These are phyloP conservation scores for Leptoteleia sp. DNA, from an alignment of 1,140 invertebrate genomes.

Conservation along the genomic window DNA sequence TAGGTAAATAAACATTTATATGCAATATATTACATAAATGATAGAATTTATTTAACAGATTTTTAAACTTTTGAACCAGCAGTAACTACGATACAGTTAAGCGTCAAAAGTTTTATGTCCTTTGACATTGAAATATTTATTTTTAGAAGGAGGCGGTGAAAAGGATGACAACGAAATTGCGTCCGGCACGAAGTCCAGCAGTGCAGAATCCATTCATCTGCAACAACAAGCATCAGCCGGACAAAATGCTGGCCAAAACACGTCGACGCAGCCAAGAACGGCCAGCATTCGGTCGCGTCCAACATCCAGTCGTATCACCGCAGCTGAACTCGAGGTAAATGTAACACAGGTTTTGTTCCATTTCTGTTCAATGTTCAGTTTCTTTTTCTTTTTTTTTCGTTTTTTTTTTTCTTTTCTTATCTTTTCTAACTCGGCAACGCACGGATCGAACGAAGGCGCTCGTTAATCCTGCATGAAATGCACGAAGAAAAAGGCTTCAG, in stretches of 20 bases:
- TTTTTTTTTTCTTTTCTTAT: slow-evolving; percentile 21
- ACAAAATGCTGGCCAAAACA: slow-evolving; percentile 78
- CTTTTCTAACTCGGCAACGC: slow-evolving; percentile 35
- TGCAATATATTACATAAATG: too few species aligned
- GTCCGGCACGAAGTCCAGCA: slow-evolving; percentile 86
- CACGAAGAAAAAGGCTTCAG: slow-evolving; percentile 67
- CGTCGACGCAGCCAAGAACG: slow-evolving; percentile 87
- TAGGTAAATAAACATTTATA: too few species aligned
- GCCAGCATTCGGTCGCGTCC: slow-evolving; percentile 93
- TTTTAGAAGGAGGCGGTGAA: slow-evolving; percentile 81
- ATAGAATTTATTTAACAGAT: too few species aligned
- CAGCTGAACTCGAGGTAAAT: slow-evolving; percentile 89
- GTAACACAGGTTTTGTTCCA: neutral
- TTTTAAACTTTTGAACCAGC: too few species aligned
- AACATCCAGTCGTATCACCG: slow-evolving; percentile 91
- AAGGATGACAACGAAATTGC: slow-evolving; percentile 86
- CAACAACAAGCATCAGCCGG: slow-evolving; percentile 79
- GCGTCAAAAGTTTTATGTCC: too few species aligned
- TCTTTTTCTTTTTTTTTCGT: slow-evolving; percentile 29
- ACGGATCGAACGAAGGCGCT: slow-evolving; percentile 52
- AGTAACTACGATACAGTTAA: too few species aligned
- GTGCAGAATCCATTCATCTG: slow-evolving; percentile 89
- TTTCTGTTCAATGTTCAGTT: slow-evolving; percentile 23
- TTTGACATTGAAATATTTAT: neutral
- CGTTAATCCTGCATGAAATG: slow-evolving; percentile 67